These are phyloP conservation scores for Iphiclides podalirius DNA, from an alignment of 2,888 invertebrate species.

Conservation along the genomic window DNA sequence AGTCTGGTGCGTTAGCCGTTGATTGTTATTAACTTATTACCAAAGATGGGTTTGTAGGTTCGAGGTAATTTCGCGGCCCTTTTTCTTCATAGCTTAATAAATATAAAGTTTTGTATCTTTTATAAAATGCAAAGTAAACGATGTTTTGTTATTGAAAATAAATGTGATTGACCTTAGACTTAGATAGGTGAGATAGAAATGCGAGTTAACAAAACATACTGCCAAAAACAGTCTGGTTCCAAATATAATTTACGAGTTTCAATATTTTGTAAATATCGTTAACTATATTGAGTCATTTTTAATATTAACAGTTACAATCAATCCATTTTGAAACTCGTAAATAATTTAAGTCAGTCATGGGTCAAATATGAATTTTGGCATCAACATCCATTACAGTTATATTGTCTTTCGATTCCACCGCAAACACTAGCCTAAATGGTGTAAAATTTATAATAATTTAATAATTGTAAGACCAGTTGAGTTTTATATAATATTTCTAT, in stretches of 20 bases:
- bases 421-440: slow-evolving; percentile 41
- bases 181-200: slow-evolving; percentile 56
- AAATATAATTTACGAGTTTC: slow-evolving; percentile 34
- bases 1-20: slow-evolving; percentile 57
- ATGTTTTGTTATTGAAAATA: slow-evolving; percentile 65
- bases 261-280: slow-evolving; percentile 39
- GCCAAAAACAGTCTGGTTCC: slow-evolving; percentile 32
- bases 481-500: slow-evolving; percentile 76
- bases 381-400: slow-evolving; percentile 21
- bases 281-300: slow-evolving; percentile 28
- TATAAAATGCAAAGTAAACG: slow-evolving; percentile 66
- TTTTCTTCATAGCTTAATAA: slow-evolving; percentile 67
- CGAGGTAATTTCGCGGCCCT: slow-evolving; percentile 54
- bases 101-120: slow-evolving; percentile 74
- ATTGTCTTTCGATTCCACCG: slow-evolving; percentile 28
- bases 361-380: slow-evolving; percentile 3
- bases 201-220: slow-evolving; percentile 33
- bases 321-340: slow-evolving; percentile 30
- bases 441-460: slow-evolving; percentile 49
- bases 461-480: slow-evolving; percentile 66
- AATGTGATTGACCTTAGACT: slow-evolving; percentile 72
- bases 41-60: slow-evolving; percentile 71
- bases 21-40: slow-evolving; percentile 72
- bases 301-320: slow-evolving; percentile 14
- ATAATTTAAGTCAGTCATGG: slow-evolving; percentile 8